These are phyloP conservation scores for Sturnus vulgaris DNA, from an alignment of 2,113 vertebrate species.

Conservation along the genomic window DNA sequence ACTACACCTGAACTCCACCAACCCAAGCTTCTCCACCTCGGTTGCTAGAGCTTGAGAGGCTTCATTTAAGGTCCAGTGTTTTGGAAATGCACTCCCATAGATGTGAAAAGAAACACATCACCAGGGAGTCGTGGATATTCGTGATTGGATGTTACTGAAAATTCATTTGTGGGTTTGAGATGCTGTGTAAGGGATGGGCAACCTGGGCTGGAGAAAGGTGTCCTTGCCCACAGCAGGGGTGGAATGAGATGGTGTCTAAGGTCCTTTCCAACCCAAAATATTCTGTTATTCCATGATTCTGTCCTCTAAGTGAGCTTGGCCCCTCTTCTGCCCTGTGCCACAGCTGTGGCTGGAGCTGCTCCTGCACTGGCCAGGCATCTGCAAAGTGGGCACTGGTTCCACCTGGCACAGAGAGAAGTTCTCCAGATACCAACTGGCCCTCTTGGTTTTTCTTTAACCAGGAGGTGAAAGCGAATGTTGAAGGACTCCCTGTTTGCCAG, in stretches of 20 bases:
- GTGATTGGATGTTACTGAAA: background rate
- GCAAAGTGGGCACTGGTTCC: background rate
- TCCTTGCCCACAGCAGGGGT: background rate
- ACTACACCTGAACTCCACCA: background rate
- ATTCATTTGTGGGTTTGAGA: background rate
- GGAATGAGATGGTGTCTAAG: background rate
- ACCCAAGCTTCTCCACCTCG: background rate
- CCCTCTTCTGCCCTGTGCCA: accelerated
- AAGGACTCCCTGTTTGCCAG: background rate
- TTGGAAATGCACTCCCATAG: background rate
- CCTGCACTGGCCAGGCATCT: accelerated
- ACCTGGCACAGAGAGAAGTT: background rate
- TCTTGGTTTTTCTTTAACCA: conserved; percentile 16
- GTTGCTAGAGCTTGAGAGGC: background rate
- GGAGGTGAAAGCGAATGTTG: conserved; percentile 1
- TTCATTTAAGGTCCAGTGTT: background rate
- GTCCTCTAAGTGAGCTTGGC: background rate
- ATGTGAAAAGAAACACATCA: background rate
- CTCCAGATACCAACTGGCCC: background rate
- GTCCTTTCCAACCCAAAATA: background rate
- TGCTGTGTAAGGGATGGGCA: background rate
- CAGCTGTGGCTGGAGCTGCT: background rate
- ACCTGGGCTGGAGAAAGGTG: background rate
- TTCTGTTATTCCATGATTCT: background rate
- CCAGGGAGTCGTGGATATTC: accelerated